These are phyloP conservation scores for Naso thynnoides DNA, from an alignment of 2,797 vertebrate species.

Conservation along the genomic window DNA sequence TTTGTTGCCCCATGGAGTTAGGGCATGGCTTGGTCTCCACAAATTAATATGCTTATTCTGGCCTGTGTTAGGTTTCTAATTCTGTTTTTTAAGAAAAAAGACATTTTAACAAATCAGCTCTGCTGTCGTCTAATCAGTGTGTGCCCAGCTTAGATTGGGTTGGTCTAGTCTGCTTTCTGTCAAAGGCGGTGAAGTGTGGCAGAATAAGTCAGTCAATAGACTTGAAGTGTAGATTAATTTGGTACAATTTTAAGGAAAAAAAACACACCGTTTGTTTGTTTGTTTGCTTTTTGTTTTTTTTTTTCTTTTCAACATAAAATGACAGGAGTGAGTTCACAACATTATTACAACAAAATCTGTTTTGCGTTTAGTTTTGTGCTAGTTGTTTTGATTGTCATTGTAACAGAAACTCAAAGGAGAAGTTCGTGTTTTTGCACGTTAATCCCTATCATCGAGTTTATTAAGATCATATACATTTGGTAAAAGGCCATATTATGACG, in stretches of 20 bases:
- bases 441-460: no score
- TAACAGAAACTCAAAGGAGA: no score
- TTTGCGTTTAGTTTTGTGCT: not conserved
- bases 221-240: slow-evolving; percentile 1
- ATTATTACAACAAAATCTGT: slow-evolving; percentile 2
- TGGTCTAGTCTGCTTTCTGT: slow-evolving; percentile 19
- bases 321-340: not conserved
- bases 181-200: not conserved
- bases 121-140: slow-evolving; percentile 11
- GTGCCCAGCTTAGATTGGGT: slow-evolving; percentile 7
- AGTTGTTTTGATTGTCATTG: no score
- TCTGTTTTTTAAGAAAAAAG: slow-evolving; percentile 31
- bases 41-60: slow-evolving; percentile 33
- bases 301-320: not conserved
- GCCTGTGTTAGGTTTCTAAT: slow-evolving; percentile 34
- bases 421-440: no score
- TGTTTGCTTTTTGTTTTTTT: not conserved
- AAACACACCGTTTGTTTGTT: not conserved
- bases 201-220: slow-evolving; percentile 45
- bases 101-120: slow-evolving; percentile 18
- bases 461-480: no score
- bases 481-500: no score
- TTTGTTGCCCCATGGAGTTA: slow-evolving; percentile 19
- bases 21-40: not conserved
- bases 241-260: slow-evolving; percentile 23